Conservation (phyloP, 2,888 invertebrate species). For the Diaperis boleti region DNA sequence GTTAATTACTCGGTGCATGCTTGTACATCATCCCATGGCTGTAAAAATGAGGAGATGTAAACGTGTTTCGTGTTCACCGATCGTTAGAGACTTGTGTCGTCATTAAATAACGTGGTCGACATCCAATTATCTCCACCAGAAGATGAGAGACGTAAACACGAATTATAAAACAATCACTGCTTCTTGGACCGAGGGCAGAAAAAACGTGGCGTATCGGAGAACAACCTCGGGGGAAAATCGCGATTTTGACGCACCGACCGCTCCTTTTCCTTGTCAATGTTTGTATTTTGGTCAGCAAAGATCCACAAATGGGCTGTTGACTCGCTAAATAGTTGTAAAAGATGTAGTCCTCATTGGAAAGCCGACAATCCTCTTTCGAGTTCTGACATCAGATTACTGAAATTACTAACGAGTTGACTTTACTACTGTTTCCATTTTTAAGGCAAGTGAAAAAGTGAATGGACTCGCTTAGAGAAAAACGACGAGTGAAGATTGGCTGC, state of each 20-base stretch:
- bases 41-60: conserved; percentile 40
- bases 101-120: conserved; percentile 56
- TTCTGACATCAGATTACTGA: too few relatives aligned
- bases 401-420: too few relatives aligned
- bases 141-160: conserved; percentile 51
- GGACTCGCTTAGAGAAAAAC: not conserved
- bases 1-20: conserved; percentile 52
- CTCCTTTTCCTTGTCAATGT: conserved; percentile 21
- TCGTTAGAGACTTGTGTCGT: conserved; percentile 56
- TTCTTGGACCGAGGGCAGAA: conserved; percentile 18
- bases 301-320: conserved; percentile 2
- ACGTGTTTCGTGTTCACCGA: conserved; percentile 54
- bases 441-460: not conserved
- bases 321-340: conserved; percentile 16
- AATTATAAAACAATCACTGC: conserved; percentile 56
- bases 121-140: conserved; percentile 55
- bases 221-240: not conserved
- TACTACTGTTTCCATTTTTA: conserved; percentile 1
- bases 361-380: too few relatives aligned
- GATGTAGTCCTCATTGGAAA: too few relatives aligned
- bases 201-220: conserved; percentile 23
- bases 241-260: not conserved
- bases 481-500: not conserved
- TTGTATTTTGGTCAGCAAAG: conserved; percentile 16
- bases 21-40: conserved; percentile 39